Percentiles rank a stretch among this genome's conserved stretches.
Evolutionary conservation across 1,140 invertebrate genomes (phyloP).

Genomic region (Caenorhabditis inopinata): DNA sequence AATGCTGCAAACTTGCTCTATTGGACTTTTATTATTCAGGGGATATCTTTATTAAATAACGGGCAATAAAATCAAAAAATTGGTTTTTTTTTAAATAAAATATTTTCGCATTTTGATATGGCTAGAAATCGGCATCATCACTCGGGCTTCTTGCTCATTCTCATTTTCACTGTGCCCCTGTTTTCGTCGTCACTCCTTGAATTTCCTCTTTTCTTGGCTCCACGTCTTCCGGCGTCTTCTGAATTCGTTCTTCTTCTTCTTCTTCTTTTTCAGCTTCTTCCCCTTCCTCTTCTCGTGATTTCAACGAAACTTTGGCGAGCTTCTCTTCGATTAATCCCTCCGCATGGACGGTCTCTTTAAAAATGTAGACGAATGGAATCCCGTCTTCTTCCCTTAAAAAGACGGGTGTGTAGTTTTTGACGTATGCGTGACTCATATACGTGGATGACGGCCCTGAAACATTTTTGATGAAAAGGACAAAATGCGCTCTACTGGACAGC

Average conservation of each 20-base stretch:
- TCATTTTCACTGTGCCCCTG: too few relatives aligned
- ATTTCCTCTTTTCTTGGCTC: neutral
- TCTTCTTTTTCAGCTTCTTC: neutral
- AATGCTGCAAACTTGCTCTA: too few relatives aligned
- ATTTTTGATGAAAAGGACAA: neutral
- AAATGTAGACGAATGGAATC: slow-evolving; percentile 17
- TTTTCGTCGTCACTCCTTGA: too few relatives aligned
- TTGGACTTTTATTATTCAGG: too few relatives aligned
- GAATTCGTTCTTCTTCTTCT: neutral
- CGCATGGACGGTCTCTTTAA: neutral
- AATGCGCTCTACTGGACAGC: too few relatives aligned
- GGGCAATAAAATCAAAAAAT: too few relatives aligned
- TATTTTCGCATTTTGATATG: too few relatives aligned
- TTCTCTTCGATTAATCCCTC: neutral
- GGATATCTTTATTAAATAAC: too few relatives aligned
- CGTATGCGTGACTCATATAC: neutral
- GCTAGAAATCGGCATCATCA: too few relatives aligned
- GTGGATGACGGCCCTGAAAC: neutral
- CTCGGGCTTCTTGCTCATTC: too few relatives aligned
- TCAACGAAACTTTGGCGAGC: neutral
- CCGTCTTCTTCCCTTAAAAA: slow-evolving; percentile 3
- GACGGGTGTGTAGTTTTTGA: neutral
- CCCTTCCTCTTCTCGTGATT: neutral
- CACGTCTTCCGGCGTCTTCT: neutral
- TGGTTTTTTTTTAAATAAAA: too few relatives aligned